Conservation (phyloP, 2,888 invertebrate genomes). For the Rotaria magnacalcarata region DNA sequence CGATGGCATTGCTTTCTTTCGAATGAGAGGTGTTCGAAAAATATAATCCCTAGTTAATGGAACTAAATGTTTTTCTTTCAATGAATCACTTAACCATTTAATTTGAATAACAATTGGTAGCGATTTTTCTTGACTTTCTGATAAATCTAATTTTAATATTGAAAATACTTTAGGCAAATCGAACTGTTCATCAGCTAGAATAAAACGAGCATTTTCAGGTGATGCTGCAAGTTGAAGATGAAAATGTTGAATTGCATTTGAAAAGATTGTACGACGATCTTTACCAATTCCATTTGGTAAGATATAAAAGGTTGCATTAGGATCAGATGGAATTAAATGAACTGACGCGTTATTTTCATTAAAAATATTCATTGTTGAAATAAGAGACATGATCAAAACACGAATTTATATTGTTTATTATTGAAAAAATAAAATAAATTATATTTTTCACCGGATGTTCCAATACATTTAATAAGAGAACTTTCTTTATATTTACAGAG, state of each 20-base stretch:
- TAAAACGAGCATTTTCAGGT: not conserved
- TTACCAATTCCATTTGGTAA: slow-evolving; percentile 43
- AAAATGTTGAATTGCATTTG: slow-evolving; percentile 14
- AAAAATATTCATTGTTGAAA: not conserved
- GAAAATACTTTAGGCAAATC: not conserved
- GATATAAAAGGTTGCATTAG: slow-evolving; percentile 5
- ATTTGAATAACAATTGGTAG: slow-evolving; percentile 32
- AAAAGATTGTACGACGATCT: slow-evolving; percentile 35
- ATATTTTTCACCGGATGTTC: not conserved
- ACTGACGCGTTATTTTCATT: not conserved
- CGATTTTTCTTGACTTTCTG: not conserved
- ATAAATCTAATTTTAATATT: not conserved
- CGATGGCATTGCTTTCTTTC: not conserved
- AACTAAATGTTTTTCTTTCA: slow-evolving; percentile 34
- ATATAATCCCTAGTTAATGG: not conserved
- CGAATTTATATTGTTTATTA: not conserved
- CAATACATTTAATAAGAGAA: not conserved
- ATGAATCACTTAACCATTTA: slow-evolving; percentile 44
- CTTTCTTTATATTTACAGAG: not conserved
- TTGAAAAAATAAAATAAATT: not conserved
- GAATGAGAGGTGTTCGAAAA: not conserved
- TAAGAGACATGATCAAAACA: not conserved
- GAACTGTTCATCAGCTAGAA: slow-evolving; percentile 29
- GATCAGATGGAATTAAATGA: not conserved
- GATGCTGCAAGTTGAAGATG: not conserved